Conservation (phyloP, 1,140 invertebrate genomes). For the Sarcophaga bullata region DNA sequence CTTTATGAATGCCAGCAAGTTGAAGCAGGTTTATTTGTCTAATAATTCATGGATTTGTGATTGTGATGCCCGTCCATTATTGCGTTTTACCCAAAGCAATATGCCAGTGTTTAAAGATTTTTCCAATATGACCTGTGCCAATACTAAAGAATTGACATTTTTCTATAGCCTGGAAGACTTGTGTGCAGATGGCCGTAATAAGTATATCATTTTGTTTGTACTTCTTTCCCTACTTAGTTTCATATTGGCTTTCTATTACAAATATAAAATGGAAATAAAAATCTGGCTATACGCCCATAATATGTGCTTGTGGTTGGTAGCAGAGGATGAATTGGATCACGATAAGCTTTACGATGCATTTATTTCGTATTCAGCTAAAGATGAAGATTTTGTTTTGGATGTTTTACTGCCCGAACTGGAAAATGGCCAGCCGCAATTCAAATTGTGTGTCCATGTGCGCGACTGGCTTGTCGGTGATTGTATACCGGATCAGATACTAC, state of each 20-base stretch:
- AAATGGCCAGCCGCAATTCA: conserved; percentile 69
- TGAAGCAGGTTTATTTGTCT: conserved; percentile 67
- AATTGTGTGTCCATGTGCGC: conserved; percentile 81
- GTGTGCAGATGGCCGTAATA: conserved; percentile 62
- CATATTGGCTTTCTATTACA: conserved; percentile 71
- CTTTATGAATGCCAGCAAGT: conserved; percentile 56
- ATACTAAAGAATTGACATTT: conserved; percentile 50
- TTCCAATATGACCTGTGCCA: conserved; percentile 65
- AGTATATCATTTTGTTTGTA: conserved; percentile 65
- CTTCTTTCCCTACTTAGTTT: conserved; percentile 67
- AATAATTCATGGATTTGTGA: conserved; percentile 75
- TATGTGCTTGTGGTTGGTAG: conserved; percentile 74
- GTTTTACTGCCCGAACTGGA: conserved; percentile 77
- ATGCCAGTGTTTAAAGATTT: conserved; percentile 61
- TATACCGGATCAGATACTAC: conserved; percentile 82
- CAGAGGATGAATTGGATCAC: conserved; percentile 78
- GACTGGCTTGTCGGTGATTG: conserved; percentile 83
- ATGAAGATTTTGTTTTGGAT: conserved; percentile 78
- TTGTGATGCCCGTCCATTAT: conserved; percentile 69
- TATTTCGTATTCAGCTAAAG: conserved; percentile 85
- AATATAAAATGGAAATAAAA: conserved; percentile 73
- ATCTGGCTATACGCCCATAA: conserved; percentile 77
- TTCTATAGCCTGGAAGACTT: conserved; percentile 67
- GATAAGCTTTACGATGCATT: conserved; percentile 88
- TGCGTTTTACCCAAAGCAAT: conserved; percentile 69